Evolutionary conservation across 1,140 invertebrate genomes (phyloP).

Genomic region (Sycophila sp.): DNA sequence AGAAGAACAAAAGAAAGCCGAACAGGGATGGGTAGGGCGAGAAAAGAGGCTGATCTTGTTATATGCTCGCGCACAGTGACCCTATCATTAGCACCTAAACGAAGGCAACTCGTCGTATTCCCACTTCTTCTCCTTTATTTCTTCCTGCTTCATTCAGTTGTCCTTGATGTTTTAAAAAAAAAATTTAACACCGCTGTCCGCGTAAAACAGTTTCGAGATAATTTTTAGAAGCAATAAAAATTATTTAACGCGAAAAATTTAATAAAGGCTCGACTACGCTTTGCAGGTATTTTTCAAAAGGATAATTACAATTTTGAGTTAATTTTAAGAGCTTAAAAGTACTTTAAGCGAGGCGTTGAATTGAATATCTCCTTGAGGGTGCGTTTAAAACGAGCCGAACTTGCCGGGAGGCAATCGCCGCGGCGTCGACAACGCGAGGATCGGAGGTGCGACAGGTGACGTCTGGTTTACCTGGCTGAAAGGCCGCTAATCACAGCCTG

Average conservation of each 20-base stretch:
- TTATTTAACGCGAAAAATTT: no score
- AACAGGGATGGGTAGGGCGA: constrained; percentile 30
- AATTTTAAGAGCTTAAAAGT: no score
- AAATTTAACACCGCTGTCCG: no score
- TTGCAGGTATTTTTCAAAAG: no score
- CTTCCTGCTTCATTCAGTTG: not conserved
- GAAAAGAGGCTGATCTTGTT: constrained; percentile 48
- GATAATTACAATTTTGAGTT: no score
- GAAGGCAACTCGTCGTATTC: constrained; percentile 4
- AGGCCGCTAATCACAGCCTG: constrained; percentile 51
- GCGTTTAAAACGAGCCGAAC: no score
- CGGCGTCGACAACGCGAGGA: constrained; percentile 19
- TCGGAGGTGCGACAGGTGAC: constrained; percentile 50
- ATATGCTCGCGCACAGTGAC: constrained; percentile 52
- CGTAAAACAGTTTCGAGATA: no score
- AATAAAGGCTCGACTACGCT: no score
- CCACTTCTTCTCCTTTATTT: not conserved
- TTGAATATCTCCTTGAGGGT: no score
- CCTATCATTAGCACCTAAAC: constrained; percentile 61
- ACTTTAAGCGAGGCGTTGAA: no score
- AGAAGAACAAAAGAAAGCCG: constrained; percentile 39
- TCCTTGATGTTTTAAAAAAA: not conserved
- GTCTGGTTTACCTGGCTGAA: constrained; percentile 53
- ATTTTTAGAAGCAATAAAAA: no score
- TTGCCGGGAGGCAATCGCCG: no score